Evolutionary conservation across 2,888 invertebrate genomes (phyloP), one percentile per base, ranked within the genome.

Genomic region (Steinernema hermaphroditum): DNA sequence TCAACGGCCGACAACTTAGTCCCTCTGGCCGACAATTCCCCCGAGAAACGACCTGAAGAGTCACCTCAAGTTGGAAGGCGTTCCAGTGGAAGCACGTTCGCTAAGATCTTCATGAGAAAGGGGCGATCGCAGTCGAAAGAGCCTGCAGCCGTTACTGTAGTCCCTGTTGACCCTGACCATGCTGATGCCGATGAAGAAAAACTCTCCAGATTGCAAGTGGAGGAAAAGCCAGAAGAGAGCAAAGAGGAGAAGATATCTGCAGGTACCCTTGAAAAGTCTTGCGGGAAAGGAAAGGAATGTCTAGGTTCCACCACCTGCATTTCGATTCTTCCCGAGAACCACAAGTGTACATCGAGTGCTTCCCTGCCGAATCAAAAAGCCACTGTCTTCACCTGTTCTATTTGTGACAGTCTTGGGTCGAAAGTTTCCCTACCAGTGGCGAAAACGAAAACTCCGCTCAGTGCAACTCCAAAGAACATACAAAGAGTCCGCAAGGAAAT

Each of bases 251-350:
- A 24, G 6, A 62, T 62, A 2, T 32, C 32, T 4, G 6, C 29
- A 32, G 62, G 62, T 62, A 62, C 6, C 4, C 4, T 62, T 32
- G 27, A 12, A 12, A 14, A 14, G 32, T 29, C 9, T 32, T 29
- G 22, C 46, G 9, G n/a, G 46, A 12, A 19, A 14, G 1, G 32
- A 62, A 32, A 4, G 16, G 54, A 54, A 27, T 24, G 22, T 6
- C 1, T 34, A 62, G 62, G 62, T 32, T 9, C 62, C 19, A 62
- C 62, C 6, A 62, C 62, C 8, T 62, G 34, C 16, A 62, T 62
- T 62, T 62, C 62, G 32, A 62, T 62, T 1, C 29, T 62, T 9
- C 62, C 62, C 32, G 32, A 62, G 4, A 32, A 62, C 19, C 62
- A 62, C 12, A 62, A 32, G 29, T 54, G 54, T 27, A 27, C 22